These are phyloP conservation scores for Galeruca laticollis DNA, from an alignment of 2,888 invertebrate genomes.

Conservation along the genomic window DNA sequence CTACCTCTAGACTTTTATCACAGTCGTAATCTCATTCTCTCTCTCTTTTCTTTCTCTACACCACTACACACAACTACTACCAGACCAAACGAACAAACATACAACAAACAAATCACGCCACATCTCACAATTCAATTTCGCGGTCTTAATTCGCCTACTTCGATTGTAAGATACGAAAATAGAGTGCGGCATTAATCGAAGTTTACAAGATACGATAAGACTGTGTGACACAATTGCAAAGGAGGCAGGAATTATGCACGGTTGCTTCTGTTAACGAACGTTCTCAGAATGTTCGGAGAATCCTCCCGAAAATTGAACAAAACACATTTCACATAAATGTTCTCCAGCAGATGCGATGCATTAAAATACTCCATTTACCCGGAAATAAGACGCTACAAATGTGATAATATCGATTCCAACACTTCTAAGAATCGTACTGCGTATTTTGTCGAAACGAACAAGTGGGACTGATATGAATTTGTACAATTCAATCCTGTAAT, in stretches of 20 bases:
- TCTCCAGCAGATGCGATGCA: constrained; percentile 30
- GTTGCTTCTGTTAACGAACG: constrained; percentile 38
- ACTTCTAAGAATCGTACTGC: neutral
- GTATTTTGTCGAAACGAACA: too few species aligned
- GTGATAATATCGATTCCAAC: constrained; percentile 34
- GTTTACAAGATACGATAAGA: constrained; percentile 40
- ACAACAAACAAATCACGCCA: constrained; percentile 37
- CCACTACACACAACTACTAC: constrained; percentile 18
- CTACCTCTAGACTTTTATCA: constrained; percentile 28
- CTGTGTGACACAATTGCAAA: constrained; percentile 36
- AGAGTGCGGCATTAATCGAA: constrained; percentile 40
- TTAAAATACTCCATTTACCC: constrained; percentile 29
- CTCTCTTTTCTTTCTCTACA: constrained; percentile 6
- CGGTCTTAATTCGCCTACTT: constrained; percentile 40
- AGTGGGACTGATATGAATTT: too few species aligned
- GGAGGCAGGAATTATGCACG: constrained; percentile 39
- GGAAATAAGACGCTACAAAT: constrained; percentile 28
- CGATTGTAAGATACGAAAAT: constrained; percentile 37
- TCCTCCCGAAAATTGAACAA: constrained; percentile 34
- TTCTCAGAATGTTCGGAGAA: constrained; percentile 29
- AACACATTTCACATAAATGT: constrained; percentile 38
- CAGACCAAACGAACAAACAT: constrained; percentile 26
- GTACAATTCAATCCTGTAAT: too few species aligned
- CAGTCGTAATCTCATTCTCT: constrained; percentile 6
- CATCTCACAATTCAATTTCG: constrained; percentile 38